Base-by-base conservation (phyloP, 2,888 invertebrate genomes). In the Idaea dimidiata region DNA sequence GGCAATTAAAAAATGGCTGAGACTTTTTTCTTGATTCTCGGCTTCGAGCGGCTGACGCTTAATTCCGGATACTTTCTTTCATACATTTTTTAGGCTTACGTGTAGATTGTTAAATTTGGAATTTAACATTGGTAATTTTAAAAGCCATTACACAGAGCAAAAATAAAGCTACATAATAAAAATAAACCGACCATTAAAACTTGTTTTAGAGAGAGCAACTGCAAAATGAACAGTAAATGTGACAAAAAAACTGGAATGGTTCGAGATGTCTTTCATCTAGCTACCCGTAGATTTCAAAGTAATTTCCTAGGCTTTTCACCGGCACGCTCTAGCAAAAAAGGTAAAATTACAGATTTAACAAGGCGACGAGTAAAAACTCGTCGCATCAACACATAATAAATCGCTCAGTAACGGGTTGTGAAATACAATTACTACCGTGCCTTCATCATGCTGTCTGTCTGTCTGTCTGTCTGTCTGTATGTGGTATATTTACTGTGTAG, bases 311-410 rank as follows among this genome's bases (percentile, higher is more conserved):
- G 18, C 56, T 56, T 17, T 56, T 17, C 56, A 17, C 56, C 66
- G 60, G 65, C 62, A 71, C 69, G 69, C 72, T n/a, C n/a, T 69
- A 64, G 68, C 62, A 63, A 67, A 78, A 82, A 82, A 78, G 76
- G 78, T 75, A 65, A 76, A 81, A 80, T 76, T 76, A 73, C 78
- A 60, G 72, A 75, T 75, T 76, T 81, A 82, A 83, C 81, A 78
- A 82, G 74, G 68, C 64, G 59, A 65, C 59, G 69, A 62, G 72
- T 70, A 72, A 76, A 76, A 77, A 75, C 70, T 75, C 69, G 74
- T 75, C 72, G 69, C 63, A 60, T 72, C 75, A 72, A 76, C 82
- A 82, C 78, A 73, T 75, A 71, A 73, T 83, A 82, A 82, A 83
- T 82, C 76, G 69, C 67, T 59, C 54, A 58, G 66, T 70, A 73